These are phyloP conservation scores for Pampus argenteus DNA, from an alignment of 2,797 vertebrate genomes.

Conservation along the genomic window DNA sequence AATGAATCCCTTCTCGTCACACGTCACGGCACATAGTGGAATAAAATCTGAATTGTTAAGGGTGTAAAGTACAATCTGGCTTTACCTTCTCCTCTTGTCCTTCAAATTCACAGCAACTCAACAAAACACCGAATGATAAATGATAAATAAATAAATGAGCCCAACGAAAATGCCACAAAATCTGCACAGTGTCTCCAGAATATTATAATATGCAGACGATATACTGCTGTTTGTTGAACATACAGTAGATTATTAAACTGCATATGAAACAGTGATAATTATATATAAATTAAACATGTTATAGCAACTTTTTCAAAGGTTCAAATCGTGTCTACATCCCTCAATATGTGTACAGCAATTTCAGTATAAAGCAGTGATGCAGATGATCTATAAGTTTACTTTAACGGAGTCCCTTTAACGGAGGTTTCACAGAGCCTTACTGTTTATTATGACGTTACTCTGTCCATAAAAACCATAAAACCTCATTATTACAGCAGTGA, in stretches of 20 bases:
- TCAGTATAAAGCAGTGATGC: not conserved
- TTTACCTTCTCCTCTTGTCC: not conserved
- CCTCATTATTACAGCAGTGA: conserved; percentile 46
- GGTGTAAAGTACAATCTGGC: too few species aligned
- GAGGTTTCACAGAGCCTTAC: conserved; percentile 53
- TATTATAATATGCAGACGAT: conserved; percentile 7
- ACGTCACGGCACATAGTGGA: too few species aligned
- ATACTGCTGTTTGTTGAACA: not conserved
- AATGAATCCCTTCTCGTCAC: not conserved
- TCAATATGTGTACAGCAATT: not conserved
- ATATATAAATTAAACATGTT: not conserved
- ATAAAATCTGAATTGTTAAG: not conserved
- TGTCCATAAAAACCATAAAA: conserved; percentile 60
- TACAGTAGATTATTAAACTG: not conserved
- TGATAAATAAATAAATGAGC: too few species aligned
- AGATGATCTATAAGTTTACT: not conserved
- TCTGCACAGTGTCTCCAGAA: not conserved
- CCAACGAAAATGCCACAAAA: not conserved
- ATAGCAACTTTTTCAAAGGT: conserved; percentile 2
- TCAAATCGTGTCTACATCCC: not conserved
- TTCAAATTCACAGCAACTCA: not conserved
- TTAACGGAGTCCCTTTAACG: conserved; percentile 46
- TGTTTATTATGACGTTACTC: conserved; percentile 23
- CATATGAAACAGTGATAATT: not conserved
- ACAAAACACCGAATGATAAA: too few species aligned